Conservation (phyloP, 1,140 invertebrate genomes). For the Macrostomum lignano region DNA sequence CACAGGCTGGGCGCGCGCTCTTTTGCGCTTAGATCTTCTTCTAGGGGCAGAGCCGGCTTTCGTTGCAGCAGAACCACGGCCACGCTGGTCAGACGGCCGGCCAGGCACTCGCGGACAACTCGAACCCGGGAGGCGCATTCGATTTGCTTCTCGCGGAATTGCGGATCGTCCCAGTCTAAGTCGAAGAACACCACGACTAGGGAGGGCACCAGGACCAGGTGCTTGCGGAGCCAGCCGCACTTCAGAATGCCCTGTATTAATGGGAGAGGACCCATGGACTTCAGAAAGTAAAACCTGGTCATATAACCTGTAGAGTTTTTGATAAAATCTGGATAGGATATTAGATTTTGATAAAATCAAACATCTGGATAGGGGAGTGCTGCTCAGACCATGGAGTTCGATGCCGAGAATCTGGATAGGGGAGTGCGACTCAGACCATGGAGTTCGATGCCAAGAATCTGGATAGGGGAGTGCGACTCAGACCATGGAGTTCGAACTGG, state of each 20-base stretch:
- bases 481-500: too few relatives aligned
- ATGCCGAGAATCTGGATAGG: too few relatives aligned
- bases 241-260: conserved; percentile 82
- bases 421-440: too few relatives aligned
- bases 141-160: conserved; percentile 70
- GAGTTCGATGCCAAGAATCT: too few relatives aligned
- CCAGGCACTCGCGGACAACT: conserved; percentile 1
- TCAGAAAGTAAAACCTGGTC: too few relatives aligned
- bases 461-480: too few relatives aligned
- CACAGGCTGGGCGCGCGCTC: conserved; percentile 63
- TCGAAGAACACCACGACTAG: conserved; percentile 79
- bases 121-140: conserved; percentile 37
- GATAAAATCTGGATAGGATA: too few relatives aligned
- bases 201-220: conserved; percentile 57
- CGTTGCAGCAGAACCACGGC: conserved; percentile 63
- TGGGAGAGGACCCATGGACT: too few relatives aligned
- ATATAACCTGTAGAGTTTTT: too few relatives aligned
- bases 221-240: conserved; percentile 75
- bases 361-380: too few relatives aligned
- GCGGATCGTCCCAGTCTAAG: conserved; percentile 72
- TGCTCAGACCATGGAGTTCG: too few relatives aligned
- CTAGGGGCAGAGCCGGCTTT: conserved; percentile 36
- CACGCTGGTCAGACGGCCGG: conserved; percentile 50
- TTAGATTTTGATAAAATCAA: too few relatives aligned
- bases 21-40: conserved; percentile 51